Evolutionary conservation across 1,140 invertebrate genomes (phyloP).

Genomic region (Zaprionus tsacasi): DNA sequence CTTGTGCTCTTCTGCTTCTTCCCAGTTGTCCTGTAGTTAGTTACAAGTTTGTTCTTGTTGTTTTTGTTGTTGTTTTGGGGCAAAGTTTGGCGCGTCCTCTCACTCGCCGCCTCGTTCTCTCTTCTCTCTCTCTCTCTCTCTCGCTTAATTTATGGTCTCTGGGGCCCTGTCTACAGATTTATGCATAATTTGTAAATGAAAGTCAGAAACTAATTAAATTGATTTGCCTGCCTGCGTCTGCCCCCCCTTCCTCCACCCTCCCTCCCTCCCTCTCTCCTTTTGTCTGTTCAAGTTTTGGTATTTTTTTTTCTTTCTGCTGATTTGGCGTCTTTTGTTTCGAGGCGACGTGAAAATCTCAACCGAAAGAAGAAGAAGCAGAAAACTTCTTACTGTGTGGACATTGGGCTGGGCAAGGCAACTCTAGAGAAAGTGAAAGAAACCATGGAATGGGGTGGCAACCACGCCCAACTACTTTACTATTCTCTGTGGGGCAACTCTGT

Average conservation of each 20-base stretch:
- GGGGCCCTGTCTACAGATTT: conserved; percentile 80
- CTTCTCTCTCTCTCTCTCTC: neutral
- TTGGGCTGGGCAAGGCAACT: neutral
- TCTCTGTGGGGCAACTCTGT: conserved; percentile 7
- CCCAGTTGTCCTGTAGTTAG: conserved; percentile 62
- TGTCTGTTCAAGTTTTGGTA: conserved; percentile 19
- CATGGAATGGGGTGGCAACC: neutral
- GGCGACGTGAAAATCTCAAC: conserved; percentile 6
- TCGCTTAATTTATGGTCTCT: conserved; percentile 79
- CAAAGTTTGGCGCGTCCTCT: conserved; percentile 47
- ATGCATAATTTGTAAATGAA: conserved; percentile 82
- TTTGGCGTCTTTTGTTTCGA: conserved; percentile 34
- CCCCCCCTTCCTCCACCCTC: neutral
- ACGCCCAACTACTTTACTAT: conserved; percentile 1
- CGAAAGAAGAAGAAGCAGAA: neutral
- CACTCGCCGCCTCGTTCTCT: neutral
- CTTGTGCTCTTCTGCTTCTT: conserved; percentile 1
- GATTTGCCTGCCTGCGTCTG: conserved; percentile 63
- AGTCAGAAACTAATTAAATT: conserved; percentile 82
- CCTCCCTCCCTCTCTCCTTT: neutral
- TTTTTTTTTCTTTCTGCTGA: conserved; percentile 32
- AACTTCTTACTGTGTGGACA: conserved; percentile 3
- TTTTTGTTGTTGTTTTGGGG: conserved; percentile 49
- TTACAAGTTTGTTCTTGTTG: conserved; percentile 74
- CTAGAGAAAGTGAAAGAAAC: conserved; percentile 6